phyloP scores from a whole-genome alignment of 2,113 vertebrate species.

The Melanotaenia duboulayi region DNA sequence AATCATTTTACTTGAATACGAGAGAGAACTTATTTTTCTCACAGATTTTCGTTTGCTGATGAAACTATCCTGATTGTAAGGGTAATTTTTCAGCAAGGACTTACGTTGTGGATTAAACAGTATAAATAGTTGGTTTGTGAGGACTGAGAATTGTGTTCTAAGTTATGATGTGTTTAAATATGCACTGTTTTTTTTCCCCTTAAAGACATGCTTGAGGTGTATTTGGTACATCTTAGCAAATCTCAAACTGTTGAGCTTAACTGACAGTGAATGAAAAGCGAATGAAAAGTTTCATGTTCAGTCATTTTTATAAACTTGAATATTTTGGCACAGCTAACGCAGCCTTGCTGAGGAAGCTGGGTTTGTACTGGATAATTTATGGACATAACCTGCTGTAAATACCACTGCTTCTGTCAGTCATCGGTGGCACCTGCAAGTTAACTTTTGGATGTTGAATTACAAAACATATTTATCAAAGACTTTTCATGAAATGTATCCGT shows the following conservation, averaged over 20 bases:
- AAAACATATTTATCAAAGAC: not conserved
- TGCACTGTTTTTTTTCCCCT: slow-evolving; percentile 13
- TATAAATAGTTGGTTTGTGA: not conserved
- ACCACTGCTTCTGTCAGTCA: not conserved
- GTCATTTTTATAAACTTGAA: not conserved
- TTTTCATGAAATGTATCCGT: no score
- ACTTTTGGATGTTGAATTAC: not conserved
- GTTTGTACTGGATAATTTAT: slow-evolving; percentile 39
- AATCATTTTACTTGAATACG: slow-evolving; percentile 6
- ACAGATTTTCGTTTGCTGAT: slow-evolving; percentile 3
- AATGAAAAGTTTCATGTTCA: not conserved
- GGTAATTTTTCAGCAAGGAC: slow-evolving; percentile 18
- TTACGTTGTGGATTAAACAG: slow-evolving; percentile 14
- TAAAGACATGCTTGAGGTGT: slow-evolving; percentile 13
- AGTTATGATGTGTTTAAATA: not conserved
- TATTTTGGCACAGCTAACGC: not conserved
- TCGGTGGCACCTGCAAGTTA: slow-evolving; percentile 22
- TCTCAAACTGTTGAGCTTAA: slow-evolving; percentile 37
- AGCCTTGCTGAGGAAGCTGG: not conserved
- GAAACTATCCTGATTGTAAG: slow-evolving; percentile 3
- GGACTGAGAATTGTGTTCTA: slow-evolving; percentile 1
- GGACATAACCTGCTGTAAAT: slow-evolving; percentile 17
- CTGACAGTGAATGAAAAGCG: slow-evolving; percentile 33
- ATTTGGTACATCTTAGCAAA: slow-evolving; percentile 40
- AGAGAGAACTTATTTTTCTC: not conserved